Evolutionary conservation across 2,797 vertebrate genomes (phyloP).

Genomic region (Champsocephalus esox): DNA sequence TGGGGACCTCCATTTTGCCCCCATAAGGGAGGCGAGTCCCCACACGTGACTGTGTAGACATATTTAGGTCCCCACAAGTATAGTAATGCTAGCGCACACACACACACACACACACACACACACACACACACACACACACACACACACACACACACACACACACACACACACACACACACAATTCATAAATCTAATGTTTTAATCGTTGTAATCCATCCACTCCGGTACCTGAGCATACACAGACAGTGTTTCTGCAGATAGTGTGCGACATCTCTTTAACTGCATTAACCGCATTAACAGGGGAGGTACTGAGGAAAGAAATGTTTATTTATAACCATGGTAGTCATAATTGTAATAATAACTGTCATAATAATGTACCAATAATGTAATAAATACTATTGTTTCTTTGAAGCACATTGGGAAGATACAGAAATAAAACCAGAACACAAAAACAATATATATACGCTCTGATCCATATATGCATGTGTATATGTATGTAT

Average conservation of each 20-base stretch:
- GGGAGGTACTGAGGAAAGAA: slow-evolving; percentile 91
- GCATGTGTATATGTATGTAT: not conserved
- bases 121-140: too few relatives aligned
- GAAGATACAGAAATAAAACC: slow-evolving; percentile 90
- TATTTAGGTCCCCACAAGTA: too few relatives aligned
- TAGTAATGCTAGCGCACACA: too few relatives aligned
- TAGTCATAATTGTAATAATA: slow-evolving; percentile 85
- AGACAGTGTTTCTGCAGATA: slow-evolving; percentile 11
- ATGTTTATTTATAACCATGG: slow-evolving; percentile 93
- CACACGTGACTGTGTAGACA: too few relatives aligned
- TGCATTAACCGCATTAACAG: slow-evolving; percentile 35
- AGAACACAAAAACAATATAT: slow-evolving; percentile 60
- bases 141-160: too few relatives aligned
- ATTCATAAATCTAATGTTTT: too few relatives aligned
- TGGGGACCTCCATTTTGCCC: too few relatives aligned
- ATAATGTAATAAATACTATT: slow-evolving; percentile 88
- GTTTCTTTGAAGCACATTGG: slow-evolving; percentile 90
- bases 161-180: too few relatives aligned
- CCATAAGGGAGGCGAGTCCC: too few relatives aligned
- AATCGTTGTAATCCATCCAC: not conserved
- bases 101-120: too few relatives aligned
- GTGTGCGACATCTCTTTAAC: not conserved
- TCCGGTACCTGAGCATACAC: too few relatives aligned
- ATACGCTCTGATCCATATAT: slow-evolving; percentile 69
- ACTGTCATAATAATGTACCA: slow-evolving; percentile 84